Evolutionary conservation across 2,797 vertebrate genomes (phyloP), one percentile per base, ranked within the genome.

Genomic region (Ambastaia sidthimunki): DNA sequence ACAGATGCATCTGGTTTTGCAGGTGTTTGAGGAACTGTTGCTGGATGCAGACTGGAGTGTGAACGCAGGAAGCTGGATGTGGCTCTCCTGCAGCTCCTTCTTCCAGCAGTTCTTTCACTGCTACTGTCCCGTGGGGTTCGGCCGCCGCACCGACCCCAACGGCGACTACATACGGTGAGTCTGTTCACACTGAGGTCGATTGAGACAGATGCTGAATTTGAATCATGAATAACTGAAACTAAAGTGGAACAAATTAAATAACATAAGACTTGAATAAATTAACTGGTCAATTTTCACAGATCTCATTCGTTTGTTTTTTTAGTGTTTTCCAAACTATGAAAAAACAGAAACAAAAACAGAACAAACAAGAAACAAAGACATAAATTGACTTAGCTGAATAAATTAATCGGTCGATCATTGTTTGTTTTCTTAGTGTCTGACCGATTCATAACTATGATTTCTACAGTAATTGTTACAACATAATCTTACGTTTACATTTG

Each of bases 31-130:
- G 93, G 97, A 99, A 90, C 93, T 98, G 84, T 89, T 98, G 83
- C 94, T 99, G 83, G 97, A 99, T 12, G 97, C 98, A 1, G 98
- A 99, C 87, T 98, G 97, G 97, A 98, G 97, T 44, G 96, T 98
- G 65, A 99, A 99, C 55, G 97, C 98, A 21, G 98, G 98, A 75
- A 98, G 96, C 91, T 98, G 97, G 98, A 99, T 99, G 97, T 99
- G 98, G 98, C 94, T 99, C 0, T 98, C 97, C 85, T 99, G 97
- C 88, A 99, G 98, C 87, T 98, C 98, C 25, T 99, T 99, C 90
- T 99, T 98, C 87, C 97, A 99, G 85, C 98, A 99, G 88, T 99
- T 99, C 91, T 98, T 98, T 90, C 97, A 98, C 91, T 99, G 97
- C 92, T 99, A 99, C 89, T 99, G 98, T 81, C 97, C 98, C 0